phyloP scores from a whole-genome alignment of 2,888 invertebrate species.

The Prosapia bicincta region DNA sequence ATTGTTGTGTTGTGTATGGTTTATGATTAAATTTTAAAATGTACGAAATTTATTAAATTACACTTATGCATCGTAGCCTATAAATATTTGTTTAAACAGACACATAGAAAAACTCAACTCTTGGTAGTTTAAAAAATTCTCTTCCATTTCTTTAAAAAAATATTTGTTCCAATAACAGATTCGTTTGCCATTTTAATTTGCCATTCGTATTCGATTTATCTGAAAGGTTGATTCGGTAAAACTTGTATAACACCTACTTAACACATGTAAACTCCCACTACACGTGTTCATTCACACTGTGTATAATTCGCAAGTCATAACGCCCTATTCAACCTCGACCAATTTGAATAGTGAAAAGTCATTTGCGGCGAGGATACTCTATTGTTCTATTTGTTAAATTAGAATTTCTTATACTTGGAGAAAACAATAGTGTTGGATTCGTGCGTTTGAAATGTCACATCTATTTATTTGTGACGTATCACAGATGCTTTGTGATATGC shows the following conservation, averaged over 20 bases:
- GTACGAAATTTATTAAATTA: too few relatives aligned
- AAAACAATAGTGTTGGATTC: not conserved
- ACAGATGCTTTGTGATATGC: too few relatives aligned
- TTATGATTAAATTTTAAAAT: too few relatives aligned
- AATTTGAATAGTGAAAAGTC: not conserved
- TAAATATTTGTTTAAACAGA: too few relatives aligned
- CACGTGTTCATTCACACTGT: not conserved
- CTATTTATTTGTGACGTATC: not conserved
- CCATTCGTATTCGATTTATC: too few relatives aligned
- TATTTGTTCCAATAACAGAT: too few relatives aligned
- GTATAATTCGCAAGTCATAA: not conserved
- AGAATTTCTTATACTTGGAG: not conserved
- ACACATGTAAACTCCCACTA: not conserved
- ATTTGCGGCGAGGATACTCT: not conserved
- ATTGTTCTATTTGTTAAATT: not conserved
- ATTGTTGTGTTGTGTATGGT: too few relatives aligned
- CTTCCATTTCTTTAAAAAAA: too few relatives aligned
- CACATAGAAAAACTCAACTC: too few relatives aligned
- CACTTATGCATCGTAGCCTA: too few relatives aligned
- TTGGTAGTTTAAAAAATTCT: too few relatives aligned
- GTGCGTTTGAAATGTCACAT: not conserved
- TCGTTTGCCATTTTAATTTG: too few relatives aligned
- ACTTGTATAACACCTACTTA: not conserved
- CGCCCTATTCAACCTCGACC: not conserved
- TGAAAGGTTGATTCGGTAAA: not conserved